phyloP scores from a whole-genome alignment of 2,888 invertebrate genomes.

The Cantharis rustica region DNA sequence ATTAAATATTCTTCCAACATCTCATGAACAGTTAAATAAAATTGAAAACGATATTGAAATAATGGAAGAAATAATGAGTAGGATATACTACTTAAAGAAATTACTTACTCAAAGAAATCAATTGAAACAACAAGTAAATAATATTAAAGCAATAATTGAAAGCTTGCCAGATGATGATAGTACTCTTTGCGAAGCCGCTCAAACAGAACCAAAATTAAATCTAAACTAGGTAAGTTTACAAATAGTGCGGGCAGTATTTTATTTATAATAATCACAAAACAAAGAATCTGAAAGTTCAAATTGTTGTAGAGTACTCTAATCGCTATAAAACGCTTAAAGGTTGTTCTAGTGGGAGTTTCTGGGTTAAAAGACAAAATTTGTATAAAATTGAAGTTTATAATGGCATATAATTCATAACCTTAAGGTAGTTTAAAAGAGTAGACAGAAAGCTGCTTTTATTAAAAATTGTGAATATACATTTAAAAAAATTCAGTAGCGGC shows the following conservation, averaged over 20 bases:
- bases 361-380: too few relatives aligned
- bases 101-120: slow-evolving; percentile 8
- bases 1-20: slow-evolving; percentile 6
- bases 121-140: slow-evolving; percentile 19
- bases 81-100: slow-evolving; percentile 6
- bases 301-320: too few relatives aligned
- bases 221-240: background rate
- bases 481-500: too few relatives aligned
- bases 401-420: too few relatives aligned
- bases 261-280: too few relatives aligned
- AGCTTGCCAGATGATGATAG: slow-evolving; percentile 12
- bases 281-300: too few relatives aligned
- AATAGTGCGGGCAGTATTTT: background rate
- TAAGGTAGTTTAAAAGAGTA: too few relatives aligned
- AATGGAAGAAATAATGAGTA: slow-evolving; percentile 11
- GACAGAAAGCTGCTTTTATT: too few relatives aligned
- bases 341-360: too few relatives aligned
- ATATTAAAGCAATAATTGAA: slow-evolving; percentile 22
- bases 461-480: too few relatives aligned
- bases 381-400: too few relatives aligned
- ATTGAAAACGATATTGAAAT: slow-evolving; percentile 26
- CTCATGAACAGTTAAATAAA: slow-evolving; percentile 6
- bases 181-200: slow-evolving; percentile 13
- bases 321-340: too few relatives aligned
- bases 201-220: slow-evolving; percentile 20